Conservation (phyloP, 2,888 invertebrate genomes). For the Nymphalis polychloros region DNA sequence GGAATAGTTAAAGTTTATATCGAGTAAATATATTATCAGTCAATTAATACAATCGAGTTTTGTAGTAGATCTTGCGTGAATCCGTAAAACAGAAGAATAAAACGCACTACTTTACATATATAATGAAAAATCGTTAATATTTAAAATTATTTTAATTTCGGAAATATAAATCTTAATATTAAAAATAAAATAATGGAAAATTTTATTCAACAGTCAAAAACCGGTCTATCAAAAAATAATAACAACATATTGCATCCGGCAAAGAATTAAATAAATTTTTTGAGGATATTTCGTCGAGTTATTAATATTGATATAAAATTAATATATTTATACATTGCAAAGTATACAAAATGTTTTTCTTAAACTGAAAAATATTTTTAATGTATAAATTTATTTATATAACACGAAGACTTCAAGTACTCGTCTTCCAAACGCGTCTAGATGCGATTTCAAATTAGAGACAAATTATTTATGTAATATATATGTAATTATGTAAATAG, state of each 20-base stretch:
- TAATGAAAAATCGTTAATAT: not conserved
- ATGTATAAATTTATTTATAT: too few relatives aligned
- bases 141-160: not conserved
- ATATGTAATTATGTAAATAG: too few relatives aligned
- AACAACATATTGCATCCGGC: slow-evolving; percentile 17
- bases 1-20: too few relatives aligned
- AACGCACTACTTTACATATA: not conserved
- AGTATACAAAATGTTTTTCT: not conserved
- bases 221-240: slow-evolving; percentile 12
- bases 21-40: too few relatives aligned
- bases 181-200: not conserved
- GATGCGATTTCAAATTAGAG: too few relatives aligned
- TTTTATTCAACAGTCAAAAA: slow-evolving; percentile 4
- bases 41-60: too few relatives aligned
- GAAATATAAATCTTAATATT: not conserved
- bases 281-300: not conserved
- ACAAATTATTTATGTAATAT: too few relatives aligned
- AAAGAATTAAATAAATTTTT: not conserved
- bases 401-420: too few relatives aligned
- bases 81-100: too few relatives aligned
- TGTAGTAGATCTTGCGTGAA: too few relatives aligned
- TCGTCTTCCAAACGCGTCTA: too few relatives aligned
- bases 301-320: not conserved
- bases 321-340: not conserved
- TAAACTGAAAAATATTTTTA: not conserved